Evolutionary conservation across 1,140 invertebrate genomes (phyloP), one percentile per base, ranked within the genome.

Genomic region (Caenorhabditis inopinata): DNA sequence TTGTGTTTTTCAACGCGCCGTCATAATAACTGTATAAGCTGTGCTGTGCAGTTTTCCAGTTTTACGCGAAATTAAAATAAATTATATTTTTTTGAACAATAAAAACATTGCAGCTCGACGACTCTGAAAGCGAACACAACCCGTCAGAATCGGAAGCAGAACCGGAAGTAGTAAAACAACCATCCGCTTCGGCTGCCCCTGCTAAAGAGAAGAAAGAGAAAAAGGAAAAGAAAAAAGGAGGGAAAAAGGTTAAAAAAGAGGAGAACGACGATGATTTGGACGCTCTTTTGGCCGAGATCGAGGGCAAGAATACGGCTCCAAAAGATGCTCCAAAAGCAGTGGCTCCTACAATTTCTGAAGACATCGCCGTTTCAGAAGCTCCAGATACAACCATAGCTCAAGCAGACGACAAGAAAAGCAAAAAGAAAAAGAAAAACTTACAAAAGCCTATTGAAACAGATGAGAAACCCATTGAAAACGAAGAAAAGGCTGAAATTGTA

Each of bases 371-470:
- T 45, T 7, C 58, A 35, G 68, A 74, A 42, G 18, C 38, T 45
- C 29, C 29, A n/a, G 58, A 68, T n/a, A n/a, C n/a, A n/a, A 46
- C 9, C 9, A 46, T 46, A 46, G 48, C 23, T 18, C 48, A 6
- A n/a, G 48, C 18, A 51, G 48, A 51, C n/a, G 48, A 76, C n/a
- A 27, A 92, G 85, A 93, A 93, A 62, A 76, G 83, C 51, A 73
- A 79, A 18, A 80, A 87, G 89, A 90, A 94, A n/a, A 94, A 94
- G 74, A 77, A 86, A n/a, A 84, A 89, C 88, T 94, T 96, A 89
- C 94, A 96, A 85, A 94, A 96, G 89, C 95, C 96, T 87, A 91
- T 92, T 75, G 85, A 92, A 25, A 90, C 92, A 82, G 91, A 90
- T 82, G 93, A 95, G 89, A 94, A 95, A 89, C 86, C 88, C 74